Evolutionary conservation across 2,113 vertebrate species (phyloP).

Genomic region (Lagopus muta): DNA sequence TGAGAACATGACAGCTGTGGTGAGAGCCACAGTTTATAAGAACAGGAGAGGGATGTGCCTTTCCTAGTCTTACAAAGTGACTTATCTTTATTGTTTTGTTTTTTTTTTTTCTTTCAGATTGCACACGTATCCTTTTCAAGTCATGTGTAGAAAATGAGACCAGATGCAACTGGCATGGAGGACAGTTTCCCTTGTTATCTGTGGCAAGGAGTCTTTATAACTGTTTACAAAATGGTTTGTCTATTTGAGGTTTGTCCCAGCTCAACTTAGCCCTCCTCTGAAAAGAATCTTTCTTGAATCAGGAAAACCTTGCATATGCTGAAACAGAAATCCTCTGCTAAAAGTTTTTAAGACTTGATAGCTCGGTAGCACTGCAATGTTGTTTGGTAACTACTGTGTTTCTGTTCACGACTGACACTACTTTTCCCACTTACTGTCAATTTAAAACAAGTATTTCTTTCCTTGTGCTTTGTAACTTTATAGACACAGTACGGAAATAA

Average conservation of each 20-base stretch:
- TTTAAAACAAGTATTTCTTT: neutral
- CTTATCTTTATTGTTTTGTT: neutral
- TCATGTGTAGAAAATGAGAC: neutral
- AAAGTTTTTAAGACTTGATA: too few relatives aligned
- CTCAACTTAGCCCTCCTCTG: neutral
- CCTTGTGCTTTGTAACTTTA: neutral
- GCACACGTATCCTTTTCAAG: neutral
- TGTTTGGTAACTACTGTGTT: neutral
- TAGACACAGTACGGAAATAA: neutral
- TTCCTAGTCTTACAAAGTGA: neutral
- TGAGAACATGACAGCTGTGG: neutral
- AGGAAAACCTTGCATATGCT: rapidly evolving
- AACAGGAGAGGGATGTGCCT: neutral
- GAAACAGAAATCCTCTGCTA: neutral
- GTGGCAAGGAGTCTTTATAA: neutral
- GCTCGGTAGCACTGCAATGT: neutral
- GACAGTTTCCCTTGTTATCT: neutral
- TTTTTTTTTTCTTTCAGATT: neutral
- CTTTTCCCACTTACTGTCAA: neutral
- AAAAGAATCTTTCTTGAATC: neutral
- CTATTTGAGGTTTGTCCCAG: neutral
- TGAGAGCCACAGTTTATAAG: neutral
- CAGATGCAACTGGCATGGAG: rapidly evolving
- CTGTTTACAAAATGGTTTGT: neutral
- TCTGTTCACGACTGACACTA: neutral